Conservation (phyloP, 2,113 vertebrate species). For the Microcebus lehilahytsara region DNA sequence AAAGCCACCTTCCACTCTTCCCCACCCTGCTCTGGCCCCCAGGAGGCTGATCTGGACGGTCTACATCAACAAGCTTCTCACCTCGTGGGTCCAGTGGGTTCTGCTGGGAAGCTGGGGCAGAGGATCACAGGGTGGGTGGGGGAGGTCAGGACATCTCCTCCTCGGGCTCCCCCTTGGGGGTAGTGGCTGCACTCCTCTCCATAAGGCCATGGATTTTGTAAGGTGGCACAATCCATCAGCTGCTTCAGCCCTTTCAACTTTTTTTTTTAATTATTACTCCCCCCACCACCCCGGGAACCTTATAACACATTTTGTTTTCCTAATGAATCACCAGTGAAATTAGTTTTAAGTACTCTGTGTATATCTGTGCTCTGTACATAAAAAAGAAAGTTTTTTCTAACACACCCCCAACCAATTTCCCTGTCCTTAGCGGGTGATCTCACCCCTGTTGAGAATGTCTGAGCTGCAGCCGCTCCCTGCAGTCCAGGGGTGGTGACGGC, state of each 20-base stretch:
- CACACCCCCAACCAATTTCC: not conserved
- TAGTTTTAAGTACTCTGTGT: not conserved
- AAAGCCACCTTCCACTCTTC: not conserved
- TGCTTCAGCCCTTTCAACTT: not conserved
- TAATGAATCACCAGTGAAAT: not conserved
- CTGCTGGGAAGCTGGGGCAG: too few relatives aligned
- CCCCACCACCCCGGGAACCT: not conserved
- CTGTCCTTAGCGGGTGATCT: too few relatives aligned
- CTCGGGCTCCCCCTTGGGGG: too few relatives aligned
- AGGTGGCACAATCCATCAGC: not conserved
- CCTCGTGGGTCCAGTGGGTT: not conserved
- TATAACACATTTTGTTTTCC: not conserved
- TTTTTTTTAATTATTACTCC: not conserved
- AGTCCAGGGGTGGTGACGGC: too few relatives aligned
- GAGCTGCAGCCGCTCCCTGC: not conserved
- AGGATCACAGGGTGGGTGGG: not conserved
- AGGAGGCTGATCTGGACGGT: not conserved
- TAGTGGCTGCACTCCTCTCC: not conserved
- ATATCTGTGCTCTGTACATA: not conserved
- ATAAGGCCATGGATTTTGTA: not conserved
- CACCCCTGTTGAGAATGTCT: not conserved
- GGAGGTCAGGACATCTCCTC: not conserved
- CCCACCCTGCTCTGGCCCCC: not conserved
- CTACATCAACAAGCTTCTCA: not conserved
- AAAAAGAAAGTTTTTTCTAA: not conserved